Evolutionary conservation across 2,888 invertebrate genomes (phyloP).

Genomic region (Lagria hirta): DNA sequence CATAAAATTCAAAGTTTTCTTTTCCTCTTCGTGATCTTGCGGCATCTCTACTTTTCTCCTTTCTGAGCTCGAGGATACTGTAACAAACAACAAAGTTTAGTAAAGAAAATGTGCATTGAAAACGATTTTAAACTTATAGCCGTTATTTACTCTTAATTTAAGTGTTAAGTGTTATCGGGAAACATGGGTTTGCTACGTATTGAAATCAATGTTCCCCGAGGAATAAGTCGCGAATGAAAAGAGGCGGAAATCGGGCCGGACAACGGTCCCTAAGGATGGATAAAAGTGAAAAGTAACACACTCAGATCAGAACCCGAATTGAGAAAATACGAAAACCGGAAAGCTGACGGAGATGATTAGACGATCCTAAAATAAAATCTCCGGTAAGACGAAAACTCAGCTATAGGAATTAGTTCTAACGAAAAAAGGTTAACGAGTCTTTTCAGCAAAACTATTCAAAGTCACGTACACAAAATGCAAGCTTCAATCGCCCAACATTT

Average conservation of each 20-base stretch:
- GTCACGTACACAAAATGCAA: conserved; percentile 42
- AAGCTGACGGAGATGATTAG: conserved; percentile 34
- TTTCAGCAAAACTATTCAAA: conserved; percentile 20
- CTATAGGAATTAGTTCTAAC: conserved; percentile 38
- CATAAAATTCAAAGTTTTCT: conserved; percentile 96
- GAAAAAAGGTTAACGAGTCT: conserved; percentile 40
- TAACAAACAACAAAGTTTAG: conserved; percentile 50
- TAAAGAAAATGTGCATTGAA: conserved; percentile 14
- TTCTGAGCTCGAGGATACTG: conserved; percentile 90
- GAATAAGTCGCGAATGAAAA: conserved; percentile 47
- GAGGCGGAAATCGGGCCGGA: conserved; percentile 49
- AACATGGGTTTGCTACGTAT: conserved; percentile 41
- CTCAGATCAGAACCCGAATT: conserved; percentile 36
- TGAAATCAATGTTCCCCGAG: conserved; percentile 51
- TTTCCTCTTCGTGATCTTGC: conserved; percentile 89
- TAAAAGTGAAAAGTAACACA: conserved; percentile 55
- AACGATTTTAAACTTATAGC: conserved; percentile 19
- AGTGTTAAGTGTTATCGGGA: conserved; percentile 29
- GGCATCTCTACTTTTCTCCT: conserved; percentile 92
- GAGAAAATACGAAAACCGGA: conserved; percentile 28
- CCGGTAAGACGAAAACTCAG: conserved; percentile 22
- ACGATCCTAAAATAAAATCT: conserved; percentile 38
- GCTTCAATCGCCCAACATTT: conserved; percentile 32
- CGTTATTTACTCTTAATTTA: conserved; percentile 28
- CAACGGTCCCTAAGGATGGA: conserved; percentile 53